Conservation (phyloP, 2,888 invertebrate genomes). For the Actias luna region DNA sequence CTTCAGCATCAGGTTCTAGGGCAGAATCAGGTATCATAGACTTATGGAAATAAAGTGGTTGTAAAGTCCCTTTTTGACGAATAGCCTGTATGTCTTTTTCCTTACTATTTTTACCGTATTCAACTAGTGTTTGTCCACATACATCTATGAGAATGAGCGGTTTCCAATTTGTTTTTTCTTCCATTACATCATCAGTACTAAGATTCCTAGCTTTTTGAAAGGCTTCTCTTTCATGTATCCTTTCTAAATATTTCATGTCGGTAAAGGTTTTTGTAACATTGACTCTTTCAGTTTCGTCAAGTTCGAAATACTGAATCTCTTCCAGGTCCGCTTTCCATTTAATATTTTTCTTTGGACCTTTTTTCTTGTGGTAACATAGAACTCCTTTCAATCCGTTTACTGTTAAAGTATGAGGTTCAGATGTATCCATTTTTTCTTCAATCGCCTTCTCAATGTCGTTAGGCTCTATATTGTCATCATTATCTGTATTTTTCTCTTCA, state of each 20-base stretch:
- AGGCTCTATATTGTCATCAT: conserved; percentile 44
- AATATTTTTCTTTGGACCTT: conserved; percentile 90
- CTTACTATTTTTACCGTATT: conserved; percentile 89
- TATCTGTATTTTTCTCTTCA: conserved; percentile 48
- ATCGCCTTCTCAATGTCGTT: conserved; percentile 43
- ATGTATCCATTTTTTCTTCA: conserved; percentile 60
- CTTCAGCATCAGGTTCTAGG: conserved; percentile 93
- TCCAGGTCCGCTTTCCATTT: conserved; percentile 93
- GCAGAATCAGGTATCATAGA: conserved; percentile 93
- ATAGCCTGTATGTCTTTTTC: conserved; percentile 94
- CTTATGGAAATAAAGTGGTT: conserved; percentile 90
- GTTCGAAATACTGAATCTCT: conserved; percentile 93
- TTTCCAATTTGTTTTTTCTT: conserved; percentile 90
- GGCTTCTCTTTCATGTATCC: conserved; percentile 91
- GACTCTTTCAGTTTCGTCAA: conserved; percentile 97
- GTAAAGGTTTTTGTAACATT: conserved; percentile 96
- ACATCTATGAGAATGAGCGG: conserved; percentile 86
- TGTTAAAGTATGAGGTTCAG: conserved; percentile 68
- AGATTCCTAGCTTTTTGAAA: conserved; percentile 89
- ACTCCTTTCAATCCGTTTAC: conserved; percentile 87
- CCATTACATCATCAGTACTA: conserved; percentile 90
- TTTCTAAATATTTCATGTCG: conserved; percentile 95
- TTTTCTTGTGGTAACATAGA: conserved; percentile 86
- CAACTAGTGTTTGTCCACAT: conserved; percentile 84
- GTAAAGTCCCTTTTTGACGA: conserved; percentile 91